Evolutionary conservation across 2,797 vertebrate species (phyloP).

Genomic region (Lithobates sylvaticus): DNA sequence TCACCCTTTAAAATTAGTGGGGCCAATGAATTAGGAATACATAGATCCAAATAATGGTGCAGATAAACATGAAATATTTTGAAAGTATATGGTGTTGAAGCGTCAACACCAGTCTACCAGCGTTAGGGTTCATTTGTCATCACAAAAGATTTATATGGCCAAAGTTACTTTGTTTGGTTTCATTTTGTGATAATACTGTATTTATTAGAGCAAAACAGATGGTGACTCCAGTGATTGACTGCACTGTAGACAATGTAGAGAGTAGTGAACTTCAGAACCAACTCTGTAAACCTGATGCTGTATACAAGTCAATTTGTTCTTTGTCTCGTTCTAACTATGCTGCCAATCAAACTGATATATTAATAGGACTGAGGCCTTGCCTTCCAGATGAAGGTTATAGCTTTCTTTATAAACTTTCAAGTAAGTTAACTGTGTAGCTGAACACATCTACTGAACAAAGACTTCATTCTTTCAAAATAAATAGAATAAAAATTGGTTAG

Average conservation of each 20-base stretch:
- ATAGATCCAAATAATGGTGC: too few relatives aligned
- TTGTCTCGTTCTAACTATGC: conserved; percentile 50
- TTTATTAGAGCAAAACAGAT: conserved; percentile 51
- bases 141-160: conserved; percentile 30
- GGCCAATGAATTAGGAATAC: too few relatives aligned
- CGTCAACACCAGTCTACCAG: neutral
- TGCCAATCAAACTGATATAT: conserved; percentile 53
- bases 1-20: too few relatives aligned
- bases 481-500: conserved; percentile 3
- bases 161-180: conserved; percentile 34
- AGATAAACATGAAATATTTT: neutral
- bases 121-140: conserved; percentile 24
- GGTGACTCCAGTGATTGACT: conserved; percentile 48
- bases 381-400: conserved; percentile 43
- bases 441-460: conserved; percentile 22
- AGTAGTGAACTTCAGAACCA: conserved; percentile 32
- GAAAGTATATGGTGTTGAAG: neutral
- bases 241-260: conserved; percentile 27
- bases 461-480: neutral
- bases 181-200: conserved; percentile 49
- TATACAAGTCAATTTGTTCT: conserved; percentile 47
- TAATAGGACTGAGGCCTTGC: conserved; percentile 46
- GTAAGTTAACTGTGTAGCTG: conserved; percentile 40
- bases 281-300: conserved; percentile 33
- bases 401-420: conserved; percentile 48